Conservation (phyloP, 2,797 vertebrate genomes). For the Cryptoprocta ferox region DNA sequence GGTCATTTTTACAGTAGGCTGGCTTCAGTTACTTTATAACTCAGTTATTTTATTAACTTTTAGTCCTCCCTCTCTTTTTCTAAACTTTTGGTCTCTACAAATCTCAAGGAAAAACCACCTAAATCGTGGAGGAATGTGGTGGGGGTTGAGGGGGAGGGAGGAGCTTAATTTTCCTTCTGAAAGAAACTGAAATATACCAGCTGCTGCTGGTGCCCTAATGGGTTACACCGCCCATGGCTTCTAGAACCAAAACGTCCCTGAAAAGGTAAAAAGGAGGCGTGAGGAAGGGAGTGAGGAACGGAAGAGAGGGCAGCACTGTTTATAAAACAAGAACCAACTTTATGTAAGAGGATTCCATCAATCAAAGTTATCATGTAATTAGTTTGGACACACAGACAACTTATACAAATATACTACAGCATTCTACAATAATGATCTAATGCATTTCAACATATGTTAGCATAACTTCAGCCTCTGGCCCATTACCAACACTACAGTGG, state of each 20-base stretch:
- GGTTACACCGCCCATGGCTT: not conserved
- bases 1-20: slow-evolving; percentile 69
- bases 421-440: slow-evolving; percentile 58
- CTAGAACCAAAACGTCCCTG: not conserved
- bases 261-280: not conserved
- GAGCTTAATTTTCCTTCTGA: slow-evolving; percentile 35
- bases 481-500: slow-evolving; percentile 10
- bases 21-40: slow-evolving; percentile 65
- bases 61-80: slow-evolving; percentile 56
- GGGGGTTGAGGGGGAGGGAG: accelerated
- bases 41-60: slow-evolving; percentile 68
- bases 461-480: slow-evolving; percentile 59
- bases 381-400: slow-evolving; percentile 70
- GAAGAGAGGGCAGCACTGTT: slow-evolving; percentile 50
- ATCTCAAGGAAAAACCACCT: not conserved
- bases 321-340: slow-evolving; percentile 73
- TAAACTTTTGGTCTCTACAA: slow-evolving; percentile 58
- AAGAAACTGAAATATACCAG: slow-evolving; percentile 55
- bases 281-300: not conserved
- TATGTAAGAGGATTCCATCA: slow-evolving; percentile 43
- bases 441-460: slow-evolving; percentile 47
- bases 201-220: not conserved
- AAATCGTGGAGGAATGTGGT: not conserved
- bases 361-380: slow-evolving; percentile 57
- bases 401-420: slow-evolving; percentile 56